Evolutionary conservation across 1,140 invertebrate species (phyloP).

Genomic region (Tetramorium simillimum): DNA sequence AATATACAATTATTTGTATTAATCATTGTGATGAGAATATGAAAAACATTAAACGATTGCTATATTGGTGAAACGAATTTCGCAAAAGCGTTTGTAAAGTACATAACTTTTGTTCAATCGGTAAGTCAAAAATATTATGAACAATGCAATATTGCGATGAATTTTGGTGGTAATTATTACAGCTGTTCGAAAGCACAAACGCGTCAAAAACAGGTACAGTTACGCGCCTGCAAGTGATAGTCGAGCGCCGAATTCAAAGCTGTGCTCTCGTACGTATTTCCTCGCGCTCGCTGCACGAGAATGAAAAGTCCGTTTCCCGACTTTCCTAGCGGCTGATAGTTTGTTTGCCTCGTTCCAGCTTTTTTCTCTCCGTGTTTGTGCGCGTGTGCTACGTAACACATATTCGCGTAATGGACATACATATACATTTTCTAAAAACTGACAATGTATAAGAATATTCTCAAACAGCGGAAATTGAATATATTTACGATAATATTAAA

Average conservation of each 20-base stretch:
- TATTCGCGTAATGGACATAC: neutral
- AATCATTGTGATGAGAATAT: neutral
- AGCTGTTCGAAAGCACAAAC: slow-evolving; percentile 45
- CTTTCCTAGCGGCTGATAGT: slow-evolving; percentile 40
- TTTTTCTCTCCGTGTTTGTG: neutral
- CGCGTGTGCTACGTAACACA: neutral
- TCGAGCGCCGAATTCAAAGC: slow-evolving; percentile 44
- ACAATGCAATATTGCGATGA: neutral
- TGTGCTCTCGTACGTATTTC: slow-evolving; percentile 27
- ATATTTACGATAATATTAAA: neutral
- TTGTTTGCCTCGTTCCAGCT: slow-evolving; percentile 31
- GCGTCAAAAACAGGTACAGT: slow-evolving; percentile 26
- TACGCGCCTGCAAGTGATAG: slow-evolving; percentile 50
- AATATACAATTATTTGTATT: neutral
- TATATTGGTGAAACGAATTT: slow-evolving; percentile 1
- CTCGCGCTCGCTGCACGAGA: slow-evolving; percentile 3
- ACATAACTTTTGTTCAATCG: neutral
- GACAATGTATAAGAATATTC: neutral
- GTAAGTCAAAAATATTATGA: neutral
- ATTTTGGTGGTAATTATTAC: slow-evolving; percentile 41
- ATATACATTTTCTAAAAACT: neutral
- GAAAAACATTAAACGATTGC: neutral
- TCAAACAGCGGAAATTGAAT: neutral
- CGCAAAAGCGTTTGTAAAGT: neutral
- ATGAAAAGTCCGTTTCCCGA: slow-evolving; percentile 47